Evolutionary conservation across 2,797 vertebrate species (phyloP).

Genomic region (Coregonus suidteri): DNA sequence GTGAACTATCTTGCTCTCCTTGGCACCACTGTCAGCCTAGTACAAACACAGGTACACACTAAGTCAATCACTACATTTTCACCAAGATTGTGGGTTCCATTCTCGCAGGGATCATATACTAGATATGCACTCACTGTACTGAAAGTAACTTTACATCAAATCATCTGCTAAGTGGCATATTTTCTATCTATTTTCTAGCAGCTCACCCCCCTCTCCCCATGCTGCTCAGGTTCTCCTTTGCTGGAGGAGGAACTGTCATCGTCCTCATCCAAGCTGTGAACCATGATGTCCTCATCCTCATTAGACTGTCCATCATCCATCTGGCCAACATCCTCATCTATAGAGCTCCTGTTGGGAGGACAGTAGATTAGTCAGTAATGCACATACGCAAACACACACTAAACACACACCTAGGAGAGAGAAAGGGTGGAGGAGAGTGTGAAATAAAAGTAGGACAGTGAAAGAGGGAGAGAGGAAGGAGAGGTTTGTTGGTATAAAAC

Average conservation of each 20-base stretch:
- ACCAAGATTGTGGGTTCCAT: neutral
- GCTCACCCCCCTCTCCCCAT: neutral
- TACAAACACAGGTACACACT: constrained; percentile 30
- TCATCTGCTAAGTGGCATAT: too few relatives aligned
- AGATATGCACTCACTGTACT: neutral
- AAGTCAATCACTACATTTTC: too few relatives aligned
- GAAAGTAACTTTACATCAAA: too few relatives aligned
- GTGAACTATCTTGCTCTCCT: constrained; percentile 87
- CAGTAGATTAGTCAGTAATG: constrained; percentile 27
- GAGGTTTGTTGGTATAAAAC: too few relatives aligned
- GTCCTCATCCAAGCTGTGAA: constrained; percentile 83
- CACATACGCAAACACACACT: neutral
- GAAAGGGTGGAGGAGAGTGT: too few relatives aligned
- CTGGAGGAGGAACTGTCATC: constrained; percentile 85
- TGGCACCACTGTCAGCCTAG: constrained; percentile 71
- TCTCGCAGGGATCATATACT: neutral
- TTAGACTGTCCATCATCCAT: constrained; percentile 73
- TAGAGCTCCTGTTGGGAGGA: constrained; percentile 61
- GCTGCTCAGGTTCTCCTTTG: constrained; percentile 81
- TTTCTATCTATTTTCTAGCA: neutral
- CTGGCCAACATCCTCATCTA: constrained; percentile 46
- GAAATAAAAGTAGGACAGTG: too few relatives aligned
- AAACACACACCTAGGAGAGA: neutral
- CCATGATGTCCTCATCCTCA: constrained; percentile 75
- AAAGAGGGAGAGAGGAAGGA: too few relatives aligned